These are phyloP conservation scores for Bombyx huttoni DNA, from an alignment of 2,888 invertebrate genomes.

Conservation along the genomic window DNA sequence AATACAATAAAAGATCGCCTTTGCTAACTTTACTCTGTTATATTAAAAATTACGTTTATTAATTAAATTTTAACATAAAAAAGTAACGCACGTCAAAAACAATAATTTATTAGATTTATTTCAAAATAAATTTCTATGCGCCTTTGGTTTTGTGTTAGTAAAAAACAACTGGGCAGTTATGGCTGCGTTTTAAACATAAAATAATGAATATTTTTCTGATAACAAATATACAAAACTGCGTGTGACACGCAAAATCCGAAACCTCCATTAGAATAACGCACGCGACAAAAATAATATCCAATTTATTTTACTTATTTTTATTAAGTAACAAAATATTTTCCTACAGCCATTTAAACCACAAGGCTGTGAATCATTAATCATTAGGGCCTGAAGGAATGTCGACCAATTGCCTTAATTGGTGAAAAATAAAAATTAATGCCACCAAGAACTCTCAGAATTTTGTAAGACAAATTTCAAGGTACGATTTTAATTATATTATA, in stretches of 20 bases:
- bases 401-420: neutral
- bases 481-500: too few species aligned
- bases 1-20: too few species aligned
- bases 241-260: slow-evolving; percentile 50
- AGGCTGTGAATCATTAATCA: neutral
- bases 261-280: slow-evolving; percentile 22
- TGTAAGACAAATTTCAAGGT: neutral
- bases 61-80: too few species aligned
- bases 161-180: neutral
- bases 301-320: slow-evolving; percentile 15
- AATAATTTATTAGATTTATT: too few species aligned
- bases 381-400: neutral
- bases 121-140: too few species aligned
- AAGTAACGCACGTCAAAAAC: too few species aligned
- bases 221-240: slow-evolving; percentile 28
- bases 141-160: neutral
- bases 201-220: neutral
- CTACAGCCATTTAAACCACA: neutral
- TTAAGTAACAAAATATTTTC: slow-evolving; percentile 4
- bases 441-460: neutral
- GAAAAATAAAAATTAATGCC: neutral
- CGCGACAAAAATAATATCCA: slow-evolving; percentile 39
- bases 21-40: too few species aligned
- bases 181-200: neutral
- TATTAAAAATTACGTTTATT: too few species aligned